phyloP scores from a whole-genome alignment of 2,888 invertebrate species.

The Xestia ashworthii region DNA sequence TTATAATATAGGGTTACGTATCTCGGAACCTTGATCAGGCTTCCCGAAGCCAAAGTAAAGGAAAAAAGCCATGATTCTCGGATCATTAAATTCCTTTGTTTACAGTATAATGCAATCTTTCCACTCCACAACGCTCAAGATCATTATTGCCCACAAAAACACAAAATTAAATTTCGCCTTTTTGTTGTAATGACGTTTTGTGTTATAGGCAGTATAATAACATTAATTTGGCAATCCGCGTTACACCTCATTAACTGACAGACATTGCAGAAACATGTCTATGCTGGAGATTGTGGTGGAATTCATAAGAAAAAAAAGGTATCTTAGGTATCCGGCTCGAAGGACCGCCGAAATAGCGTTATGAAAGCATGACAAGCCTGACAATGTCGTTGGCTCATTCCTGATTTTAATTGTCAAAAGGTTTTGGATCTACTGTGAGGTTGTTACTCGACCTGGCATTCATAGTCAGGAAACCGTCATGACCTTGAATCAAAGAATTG shows the following conservation, averaged over 20 bases:
- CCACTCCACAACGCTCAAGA: slow-evolving; percentile 29
- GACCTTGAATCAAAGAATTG: too few species aligned
- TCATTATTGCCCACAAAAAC: slow-evolving; percentile 47
- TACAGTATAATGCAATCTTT: slow-evolving; percentile 35
- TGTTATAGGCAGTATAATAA: slow-evolving; percentile 63
- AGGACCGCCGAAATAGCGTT: too few species aligned
- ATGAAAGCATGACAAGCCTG: too few species aligned
- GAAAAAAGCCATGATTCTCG: slow-evolving; percentile 25
- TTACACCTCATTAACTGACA: slow-evolving; percentile 78
- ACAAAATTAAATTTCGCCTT: slow-evolving; percentile 31
- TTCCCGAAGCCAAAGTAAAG: neutral
- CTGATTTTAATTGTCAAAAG: too few species aligned
- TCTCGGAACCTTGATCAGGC: neutral
- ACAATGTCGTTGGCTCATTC: too few species aligned
- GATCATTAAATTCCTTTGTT: slow-evolving; percentile 28
- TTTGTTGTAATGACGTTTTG: slow-evolving; percentile 57
- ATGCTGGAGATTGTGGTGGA: slow-evolving; percentile 44
- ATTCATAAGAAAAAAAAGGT: slow-evolving; percentile 25
- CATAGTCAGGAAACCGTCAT: too few species aligned
- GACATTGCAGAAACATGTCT: slow-evolving; percentile 75
- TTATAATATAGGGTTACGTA: neutral
- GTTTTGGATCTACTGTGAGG: too few species aligned
- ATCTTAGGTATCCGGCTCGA: too few species aligned
- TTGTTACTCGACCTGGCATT: too few species aligned
- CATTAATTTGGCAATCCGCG: slow-evolving; percentile 73